phyloP scores from a whole-genome alignment of 2,888 invertebrate species.

The Dynastes hyllus region DNA sequence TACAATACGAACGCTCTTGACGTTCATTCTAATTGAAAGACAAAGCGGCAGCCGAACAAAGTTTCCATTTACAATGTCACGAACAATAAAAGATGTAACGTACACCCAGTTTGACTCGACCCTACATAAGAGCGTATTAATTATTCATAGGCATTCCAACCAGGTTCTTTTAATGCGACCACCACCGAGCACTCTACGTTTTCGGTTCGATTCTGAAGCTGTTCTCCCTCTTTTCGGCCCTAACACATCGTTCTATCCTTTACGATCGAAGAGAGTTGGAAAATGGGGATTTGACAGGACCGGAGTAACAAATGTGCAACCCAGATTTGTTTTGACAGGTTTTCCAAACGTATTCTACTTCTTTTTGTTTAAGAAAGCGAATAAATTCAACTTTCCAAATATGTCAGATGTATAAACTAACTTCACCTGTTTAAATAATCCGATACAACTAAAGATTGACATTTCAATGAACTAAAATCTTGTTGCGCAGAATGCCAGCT shows the following conservation, averaged over 20 bases:
- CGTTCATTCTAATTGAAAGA: conserved; percentile 35
- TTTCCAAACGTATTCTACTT: too few relatives aligned
- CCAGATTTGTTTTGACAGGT: too few relatives aligned
- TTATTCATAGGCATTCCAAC: conserved; percentile 36
- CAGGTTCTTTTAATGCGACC: conserved; percentile 32
- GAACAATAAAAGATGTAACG: conserved; percentile 45
- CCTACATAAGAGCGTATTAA: conserved; percentile 33
- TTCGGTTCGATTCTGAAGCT: neutral
- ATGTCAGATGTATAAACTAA: too few relatives aligned
- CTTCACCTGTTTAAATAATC: too few relatives aligned
- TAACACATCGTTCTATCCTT: neutral
- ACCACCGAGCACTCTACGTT: neutral
- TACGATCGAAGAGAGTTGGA: neutral
- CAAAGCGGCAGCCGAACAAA: conserved; percentile 33
- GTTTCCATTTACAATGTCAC: conserved; percentile 31
- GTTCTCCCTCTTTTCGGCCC: neutral
- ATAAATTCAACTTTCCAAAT: too few relatives aligned
- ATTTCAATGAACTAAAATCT: too few relatives aligned
- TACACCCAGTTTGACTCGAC: conserved; percentile 37
- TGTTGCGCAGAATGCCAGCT: too few relatives aligned
- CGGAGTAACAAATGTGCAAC: too few relatives aligned
- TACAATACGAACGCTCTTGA: conserved; percentile 7
- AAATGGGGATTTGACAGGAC: neutral
- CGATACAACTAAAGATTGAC: too few relatives aligned
- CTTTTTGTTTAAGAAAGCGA: too few relatives aligned